Percentiles rank a stretch among this genome's conserved stretches.
Conservation (phyloP, 2,797 vertebrate species). For the Enteromius afrohamiltoni region DNA sequence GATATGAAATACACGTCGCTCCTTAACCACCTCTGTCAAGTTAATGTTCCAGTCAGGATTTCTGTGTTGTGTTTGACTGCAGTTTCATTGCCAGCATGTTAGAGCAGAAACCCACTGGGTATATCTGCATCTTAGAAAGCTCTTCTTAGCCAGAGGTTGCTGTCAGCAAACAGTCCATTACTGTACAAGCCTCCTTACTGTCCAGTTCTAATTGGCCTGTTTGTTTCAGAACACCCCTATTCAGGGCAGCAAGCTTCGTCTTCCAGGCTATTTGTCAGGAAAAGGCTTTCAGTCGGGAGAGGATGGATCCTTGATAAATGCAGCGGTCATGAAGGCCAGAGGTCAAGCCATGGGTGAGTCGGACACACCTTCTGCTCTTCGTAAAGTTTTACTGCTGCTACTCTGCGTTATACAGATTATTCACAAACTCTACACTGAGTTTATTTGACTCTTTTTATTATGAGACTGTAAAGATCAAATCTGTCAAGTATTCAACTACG, state of each 20-base stretch:
- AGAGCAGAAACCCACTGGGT: not conserved
- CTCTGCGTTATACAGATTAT: not conserved
- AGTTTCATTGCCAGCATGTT: constrained; percentile 9
- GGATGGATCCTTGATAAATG: constrained; percentile 88
- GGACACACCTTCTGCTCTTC: not conserved
- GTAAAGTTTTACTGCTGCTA: not conserved
- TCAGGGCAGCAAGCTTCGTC: constrained; percentile 94
- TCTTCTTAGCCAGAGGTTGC: not conserved
- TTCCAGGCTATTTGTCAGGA: constrained; percentile 97
- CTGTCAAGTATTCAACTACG: not conserved
- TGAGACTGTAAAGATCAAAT: not conserved
- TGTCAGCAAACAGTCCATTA: too few relatives aligned
- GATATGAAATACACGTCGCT: not conserved
- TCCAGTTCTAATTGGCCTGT: not conserved
- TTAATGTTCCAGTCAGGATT: not conserved
- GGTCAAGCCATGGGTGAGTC: constrained; percentile 84
- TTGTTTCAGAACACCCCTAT: constrained; percentile 85
- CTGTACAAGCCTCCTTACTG: not conserved
- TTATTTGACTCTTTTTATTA: not conserved
- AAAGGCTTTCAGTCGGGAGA: constrained; percentile 95
- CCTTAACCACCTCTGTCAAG: not conserved
- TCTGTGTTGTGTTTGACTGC: not conserved
- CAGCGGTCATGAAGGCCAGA: constrained; percentile 89
- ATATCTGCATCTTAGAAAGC: not conserved
- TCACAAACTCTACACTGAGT: not conserved